Conservation (phyloP, 1,140 invertebrate genomes). For the Stegodyphus mimosarum region DNA sequence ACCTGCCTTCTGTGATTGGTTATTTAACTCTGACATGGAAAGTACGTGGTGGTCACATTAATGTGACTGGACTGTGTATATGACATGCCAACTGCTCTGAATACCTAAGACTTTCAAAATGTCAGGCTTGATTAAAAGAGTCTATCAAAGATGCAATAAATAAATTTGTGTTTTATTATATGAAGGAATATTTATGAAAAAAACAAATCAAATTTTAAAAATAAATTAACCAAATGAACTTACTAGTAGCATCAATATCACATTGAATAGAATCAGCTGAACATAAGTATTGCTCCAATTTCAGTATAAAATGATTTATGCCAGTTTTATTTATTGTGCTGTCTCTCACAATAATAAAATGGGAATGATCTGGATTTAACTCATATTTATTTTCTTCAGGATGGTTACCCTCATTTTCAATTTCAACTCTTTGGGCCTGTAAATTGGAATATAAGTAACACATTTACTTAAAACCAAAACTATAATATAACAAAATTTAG, state of each 20-base stretch:
- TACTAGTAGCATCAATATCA: conserved; percentile 51
- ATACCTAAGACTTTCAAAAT: too few relatives aligned
- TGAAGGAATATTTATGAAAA: too few relatives aligned
- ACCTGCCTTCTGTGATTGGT: too few relatives aligned
- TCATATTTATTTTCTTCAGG: conserved; percentile 62
- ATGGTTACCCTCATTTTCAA: conserved; percentile 62
- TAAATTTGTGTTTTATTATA: too few relatives aligned
- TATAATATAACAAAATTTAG: neutral
- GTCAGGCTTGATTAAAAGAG: too few relatives aligned
- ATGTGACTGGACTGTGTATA: too few relatives aligned
- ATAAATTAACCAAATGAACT: neutral
- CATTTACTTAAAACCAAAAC: neutral
- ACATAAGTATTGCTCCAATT: conserved; percentile 61
- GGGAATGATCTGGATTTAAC: conserved; percentile 62
- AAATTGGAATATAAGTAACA: conserved; percentile 7
- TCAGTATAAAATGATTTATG: conserved; percentile 63
- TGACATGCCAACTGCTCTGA: too few relatives aligned
- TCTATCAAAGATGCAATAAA: too few relatives aligned
- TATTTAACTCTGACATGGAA: too few relatives aligned
- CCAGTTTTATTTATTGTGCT: conserved; percentile 63
- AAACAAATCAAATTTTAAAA: too few relatives aligned
- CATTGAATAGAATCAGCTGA: conserved; percentile 52
- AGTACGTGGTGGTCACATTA: too few relatives aligned
- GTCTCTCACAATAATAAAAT: conserved; percentile 62
- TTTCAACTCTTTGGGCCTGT: conserved; percentile 51